Evolutionary conservation across 2,888 invertebrate species (phyloP).

Genomic region (Silvanus unidentatus): DNA sequence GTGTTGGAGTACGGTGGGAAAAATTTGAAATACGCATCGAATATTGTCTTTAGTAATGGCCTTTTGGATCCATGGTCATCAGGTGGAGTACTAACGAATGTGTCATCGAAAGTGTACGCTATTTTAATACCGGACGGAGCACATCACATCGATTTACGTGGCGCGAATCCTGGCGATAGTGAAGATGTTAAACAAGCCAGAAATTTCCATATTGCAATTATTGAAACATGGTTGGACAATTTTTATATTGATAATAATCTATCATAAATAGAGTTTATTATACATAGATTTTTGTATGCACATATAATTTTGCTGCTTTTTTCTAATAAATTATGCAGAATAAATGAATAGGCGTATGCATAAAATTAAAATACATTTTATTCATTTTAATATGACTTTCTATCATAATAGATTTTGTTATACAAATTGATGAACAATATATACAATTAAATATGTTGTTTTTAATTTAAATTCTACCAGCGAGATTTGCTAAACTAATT

Average conservation of each 20-base stretch:
- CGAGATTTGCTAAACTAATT: too few relatives aligned
- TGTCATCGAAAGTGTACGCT: conserved; percentile 60
- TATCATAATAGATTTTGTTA: too few relatives aligned
- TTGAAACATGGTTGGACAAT: conserved; percentile 52
- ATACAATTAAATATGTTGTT: too few relatives aligned
- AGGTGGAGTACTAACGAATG: conserved; percentile 69
- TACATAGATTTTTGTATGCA: too few relatives aligned
- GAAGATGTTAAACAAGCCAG: conserved; percentile 59
- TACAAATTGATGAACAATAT: too few relatives aligned
- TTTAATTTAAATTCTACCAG: too few relatives aligned
- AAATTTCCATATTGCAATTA: conserved; percentile 55
- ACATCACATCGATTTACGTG: conserved; percentile 79
- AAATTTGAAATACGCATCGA: conserved; percentile 59
- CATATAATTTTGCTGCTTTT: too few relatives aligned
- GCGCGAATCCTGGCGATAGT: conserved; percentile 59
- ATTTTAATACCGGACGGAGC: conserved; percentile 77
- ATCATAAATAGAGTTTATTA: too few relatives aligned
- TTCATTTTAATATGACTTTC: too few relatives aligned
- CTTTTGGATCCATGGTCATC: conserved; percentile 82
- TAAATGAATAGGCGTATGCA: too few relatives aligned
- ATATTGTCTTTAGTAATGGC: conserved; percentile 80
- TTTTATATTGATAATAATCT: conserved; percentile 19
- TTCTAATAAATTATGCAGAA: too few relatives aligned
- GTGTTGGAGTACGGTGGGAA: conserved; percentile 76
- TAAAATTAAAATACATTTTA: too few relatives aligned